Percentiles rank a stretch among this genome's conserved stretches.
phyloP scores from a whole-genome alignment of 1,140 invertebrate species.

The Plodia interpunctella region DNA sequence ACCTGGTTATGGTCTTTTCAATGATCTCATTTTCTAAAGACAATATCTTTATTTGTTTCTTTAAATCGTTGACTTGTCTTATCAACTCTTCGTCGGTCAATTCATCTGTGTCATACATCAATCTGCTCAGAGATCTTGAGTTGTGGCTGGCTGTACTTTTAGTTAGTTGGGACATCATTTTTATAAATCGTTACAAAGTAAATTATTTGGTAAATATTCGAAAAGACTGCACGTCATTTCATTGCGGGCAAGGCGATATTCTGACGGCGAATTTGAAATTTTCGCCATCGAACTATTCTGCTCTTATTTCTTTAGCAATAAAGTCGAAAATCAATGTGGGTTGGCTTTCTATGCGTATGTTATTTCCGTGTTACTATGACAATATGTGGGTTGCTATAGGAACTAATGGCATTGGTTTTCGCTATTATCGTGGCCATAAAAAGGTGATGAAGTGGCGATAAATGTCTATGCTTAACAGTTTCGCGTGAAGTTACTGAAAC shows the following conservation, averaged over 20 bases:
- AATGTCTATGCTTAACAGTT: background rate
- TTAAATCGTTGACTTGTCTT: conserved; percentile 52
- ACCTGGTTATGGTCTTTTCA: conserved; percentile 56
- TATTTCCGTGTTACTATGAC: conserved; percentile 17
- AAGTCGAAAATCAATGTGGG: background rate
- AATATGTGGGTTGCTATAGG: conserved; percentile 14
- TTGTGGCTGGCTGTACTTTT: conserved; percentile 47
- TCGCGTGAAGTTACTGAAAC: background rate
- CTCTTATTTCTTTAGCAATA: background rate
- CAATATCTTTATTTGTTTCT: conserved; percentile 49
- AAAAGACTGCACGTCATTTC: conserved; percentile 9
- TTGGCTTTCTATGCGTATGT: conserved; percentile 7
- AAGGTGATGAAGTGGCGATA: background rate
- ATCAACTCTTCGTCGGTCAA: conserved; percentile 54
- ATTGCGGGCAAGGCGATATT: background rate
- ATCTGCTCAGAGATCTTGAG: conserved; percentile 44
- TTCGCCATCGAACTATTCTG: too few relatives aligned
- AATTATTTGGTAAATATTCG: conserved; percentile 7
- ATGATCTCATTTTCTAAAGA: conserved; percentile 64
- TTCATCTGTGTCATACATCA: conserved; percentile 47
- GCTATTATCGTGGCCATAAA: background rate
- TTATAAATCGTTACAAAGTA: conserved; percentile 8
- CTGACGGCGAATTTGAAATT: too few relatives aligned
- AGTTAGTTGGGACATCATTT: conserved; percentile 12
- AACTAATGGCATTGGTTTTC: conserved; percentile 13